Base-by-base conservation (phyloP, 2,113 vertebrate genomes). In the Nycticryphes semicollaris region DNA sequence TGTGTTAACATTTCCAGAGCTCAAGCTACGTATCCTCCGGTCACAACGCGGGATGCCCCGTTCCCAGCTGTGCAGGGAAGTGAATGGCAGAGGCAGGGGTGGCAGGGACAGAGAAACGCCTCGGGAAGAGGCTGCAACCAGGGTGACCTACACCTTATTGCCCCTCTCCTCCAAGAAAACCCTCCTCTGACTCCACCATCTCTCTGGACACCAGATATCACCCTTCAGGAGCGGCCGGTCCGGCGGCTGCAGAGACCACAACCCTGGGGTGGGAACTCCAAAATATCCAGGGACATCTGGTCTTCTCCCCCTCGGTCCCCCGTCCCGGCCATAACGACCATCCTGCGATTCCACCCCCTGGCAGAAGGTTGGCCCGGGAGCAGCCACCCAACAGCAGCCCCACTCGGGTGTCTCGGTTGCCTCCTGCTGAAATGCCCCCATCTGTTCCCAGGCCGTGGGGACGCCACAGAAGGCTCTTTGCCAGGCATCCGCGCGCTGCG, bases 171-270 rank as follows among this genome's bases (percentile, higher is more conserved):
- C 51, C 51, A 10, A 12, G 20, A 0, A 7, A 68, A 72, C 35
- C 37, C 45, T 48, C 6, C 62, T 47, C 56, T 6, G 22, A 6
- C 66, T 20, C 66, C 54, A 12, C 8, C 37, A 7, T 15, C 35
- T 56, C 56, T 16, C 76, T 28, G 33, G 6, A 28, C 53, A 57
- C 23, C 59, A 41, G 10, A 14, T 0, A 43, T 14, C 43, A 21
- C 28, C 0, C 0, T 63, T 45, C 67, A 6, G 8, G 47, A 19
- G 72, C 1, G 3, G 60, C 69, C 41, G 0, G 0, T 23, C 72
- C 16, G 11, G 48, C 7, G 11, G 43, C 47, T 10, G 37, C 39
- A 14, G 21, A 48, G 33, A n/a, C 37, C 0, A 0, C 21, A 12
- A 18, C 31, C 37, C 51, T 14, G 41, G 22, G 10, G 31, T 22